Conservation (phyloP, 2,888 invertebrate species). For the Tenthredo mesomela region DNA sequence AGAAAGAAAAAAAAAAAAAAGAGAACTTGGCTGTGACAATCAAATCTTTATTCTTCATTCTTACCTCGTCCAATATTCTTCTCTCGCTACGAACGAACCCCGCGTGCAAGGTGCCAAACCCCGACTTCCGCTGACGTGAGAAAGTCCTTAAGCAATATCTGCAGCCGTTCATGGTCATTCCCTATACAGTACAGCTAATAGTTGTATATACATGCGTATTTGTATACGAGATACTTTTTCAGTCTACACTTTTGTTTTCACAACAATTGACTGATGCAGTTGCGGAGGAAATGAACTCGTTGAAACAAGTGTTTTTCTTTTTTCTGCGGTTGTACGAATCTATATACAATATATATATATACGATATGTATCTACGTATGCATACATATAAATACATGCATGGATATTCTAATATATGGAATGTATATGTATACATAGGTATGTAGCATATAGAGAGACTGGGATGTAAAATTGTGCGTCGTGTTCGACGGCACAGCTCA, state of each 20-base stretch:
- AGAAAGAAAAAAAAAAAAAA: background rate
- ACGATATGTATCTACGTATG: background rate
- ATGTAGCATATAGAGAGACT: background rate
- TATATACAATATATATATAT: background rate
- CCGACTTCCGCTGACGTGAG: constrained; percentile 48
- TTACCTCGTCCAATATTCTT: constrained; percentile 32
- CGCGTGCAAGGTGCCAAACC: constrained; percentile 27
- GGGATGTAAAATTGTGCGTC: constrained; percentile 27
- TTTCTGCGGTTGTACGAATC: background rate
- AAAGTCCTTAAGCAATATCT: constrained; percentile 26
- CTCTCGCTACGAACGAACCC: background rate
- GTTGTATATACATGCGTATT: background rate
- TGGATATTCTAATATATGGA: background rate
- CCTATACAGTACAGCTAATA: background rate
- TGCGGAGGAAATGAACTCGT: constrained; percentile 15
- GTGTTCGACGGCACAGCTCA: constrained; percentile 16
- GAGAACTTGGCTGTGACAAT: constrained; percentile 2
- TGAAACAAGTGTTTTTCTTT: constrained; percentile 3
- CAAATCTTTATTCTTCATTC: constrained; percentile 18
- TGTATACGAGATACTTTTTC: constrained; percentile 7
- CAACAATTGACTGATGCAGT: constrained; percentile 8
- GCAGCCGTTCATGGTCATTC: constrained; percentile 23
- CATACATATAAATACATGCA: background rate
- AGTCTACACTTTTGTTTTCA: constrained; percentile 42
- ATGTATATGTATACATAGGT: constrained; percentile 9